Evolutionary conservation across 2,113 vertebrate species (phyloP).

Genomic region (Theristicus caerulescens): DNA sequence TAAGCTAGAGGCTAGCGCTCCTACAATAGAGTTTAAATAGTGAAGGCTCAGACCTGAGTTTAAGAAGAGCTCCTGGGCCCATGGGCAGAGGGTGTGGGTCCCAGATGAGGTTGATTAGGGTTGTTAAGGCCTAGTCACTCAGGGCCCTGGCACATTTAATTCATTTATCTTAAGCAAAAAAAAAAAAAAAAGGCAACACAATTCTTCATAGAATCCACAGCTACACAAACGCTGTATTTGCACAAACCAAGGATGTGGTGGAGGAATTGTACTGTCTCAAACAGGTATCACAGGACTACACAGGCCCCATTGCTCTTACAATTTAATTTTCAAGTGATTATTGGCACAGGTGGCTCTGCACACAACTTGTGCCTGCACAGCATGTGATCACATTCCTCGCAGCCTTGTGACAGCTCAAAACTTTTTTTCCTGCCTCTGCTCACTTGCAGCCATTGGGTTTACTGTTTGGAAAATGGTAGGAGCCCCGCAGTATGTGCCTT

Average conservation of each 20-base stretch:
- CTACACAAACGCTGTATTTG: background rate
- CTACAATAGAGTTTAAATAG: accelerated
- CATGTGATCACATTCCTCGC: background rate
- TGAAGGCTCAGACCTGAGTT: background rate
- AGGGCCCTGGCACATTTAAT: background rate
- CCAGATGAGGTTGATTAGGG: background rate
- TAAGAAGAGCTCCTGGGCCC: background rate
- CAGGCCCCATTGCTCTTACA: background rate
- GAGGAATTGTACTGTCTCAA: background rate
- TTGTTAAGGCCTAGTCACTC: background rate
- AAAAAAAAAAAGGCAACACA: background rate
- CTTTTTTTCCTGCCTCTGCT: background rate
- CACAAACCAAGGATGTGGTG: background rate
- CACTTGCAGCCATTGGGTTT: background rate
- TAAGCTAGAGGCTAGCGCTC: accelerated
- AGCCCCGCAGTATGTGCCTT: background rate
- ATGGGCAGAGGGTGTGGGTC: too few relatives aligned
- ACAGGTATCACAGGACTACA: background rate
- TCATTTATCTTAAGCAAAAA: background rate
- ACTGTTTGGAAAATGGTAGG: background rate
- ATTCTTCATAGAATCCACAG: background rate
- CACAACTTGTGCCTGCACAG: background rate
- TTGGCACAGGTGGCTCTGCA: background rate
- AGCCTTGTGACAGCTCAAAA: background rate
- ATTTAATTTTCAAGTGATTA: background rate